A percentile compares a stretch with the other conserved stretches of the same genome.
phyloP scores from a whole-genome alignment of 2,888 invertebrate species.

The Ecdyonurus torrentis region DNA sequence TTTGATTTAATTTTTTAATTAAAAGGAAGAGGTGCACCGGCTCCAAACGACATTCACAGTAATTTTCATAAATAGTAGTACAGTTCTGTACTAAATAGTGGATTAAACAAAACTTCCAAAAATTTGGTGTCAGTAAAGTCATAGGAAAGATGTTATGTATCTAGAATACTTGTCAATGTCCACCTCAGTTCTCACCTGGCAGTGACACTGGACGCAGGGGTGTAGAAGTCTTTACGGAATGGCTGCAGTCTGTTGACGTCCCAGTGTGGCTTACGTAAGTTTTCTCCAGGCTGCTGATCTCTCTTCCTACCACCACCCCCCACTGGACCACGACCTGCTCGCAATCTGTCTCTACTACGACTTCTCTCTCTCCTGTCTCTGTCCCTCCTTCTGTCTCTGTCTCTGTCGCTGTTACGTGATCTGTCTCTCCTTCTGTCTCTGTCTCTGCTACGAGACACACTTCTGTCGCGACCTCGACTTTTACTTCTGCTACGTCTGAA shows the following conservation, averaged over 20 bases:
- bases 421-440: slow-evolving; percentile 6
- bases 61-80: no score
- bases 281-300: slow-evolving; percentile 55
- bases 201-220: slow-evolving; percentile 58
- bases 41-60: no score
- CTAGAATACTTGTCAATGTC: no score
- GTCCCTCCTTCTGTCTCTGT: slow-evolving; percentile 3
- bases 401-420: slow-evolving; percentile 9
- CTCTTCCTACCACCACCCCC: slow-evolving; percentile 31
- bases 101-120: no score
- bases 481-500: neutral
- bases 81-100: no score
- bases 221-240: slow-evolving; percentile 88
- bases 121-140: no score
- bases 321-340: slow-evolving; percentile 25
- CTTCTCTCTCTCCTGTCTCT: slow-evolving; percentile 3
- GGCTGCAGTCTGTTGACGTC: slow-evolving; percentile 62
- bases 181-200: slow-evolving; percentile 33
- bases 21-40: no score
- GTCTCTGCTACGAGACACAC: neutral
- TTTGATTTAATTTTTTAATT: no score
- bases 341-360: slow-evolving; percentile 5
- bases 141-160: no score
- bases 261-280: slow-evolving; percentile 76
- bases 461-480: neutral